These are phyloP conservation scores for Bombus pascuorum DNA, from an alignment of 1,140 invertebrate genomes.

Conservation along the genomic window DNA sequence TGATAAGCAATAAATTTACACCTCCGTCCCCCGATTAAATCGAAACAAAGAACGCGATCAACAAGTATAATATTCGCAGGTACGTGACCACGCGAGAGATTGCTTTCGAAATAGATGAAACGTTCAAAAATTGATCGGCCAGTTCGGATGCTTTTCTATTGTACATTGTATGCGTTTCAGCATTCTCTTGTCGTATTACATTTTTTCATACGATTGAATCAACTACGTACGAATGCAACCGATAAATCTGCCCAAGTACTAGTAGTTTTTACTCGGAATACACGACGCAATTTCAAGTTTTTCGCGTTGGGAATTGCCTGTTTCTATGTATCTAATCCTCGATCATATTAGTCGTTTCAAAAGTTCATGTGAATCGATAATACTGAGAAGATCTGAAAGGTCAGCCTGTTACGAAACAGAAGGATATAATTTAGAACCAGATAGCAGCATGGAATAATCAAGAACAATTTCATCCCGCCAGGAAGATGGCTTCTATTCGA, in stretches of 20 bases:
- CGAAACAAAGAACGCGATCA: not conserved
- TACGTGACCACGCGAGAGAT: not conserved
- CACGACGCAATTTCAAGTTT: constrained; percentile 29
- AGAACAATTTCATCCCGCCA: constrained; percentile 9
- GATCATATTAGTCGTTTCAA: not conserved
- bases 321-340: not conserved
- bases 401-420: not conserved
- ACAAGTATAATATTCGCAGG: not conserved
- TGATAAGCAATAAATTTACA: constrained; percentile 33
- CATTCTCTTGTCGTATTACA: not conserved
- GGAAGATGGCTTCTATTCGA: not conserved
- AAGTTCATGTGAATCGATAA: constrained; percentile 45
- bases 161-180: too few relatives aligned
- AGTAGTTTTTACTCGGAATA: not conserved
- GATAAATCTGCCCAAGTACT: too few relatives aligned
- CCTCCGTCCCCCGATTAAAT: not conserved
- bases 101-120: too few relatives aligned
- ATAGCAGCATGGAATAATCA: not conserved
- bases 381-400: not conserved
- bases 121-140: not conserved
- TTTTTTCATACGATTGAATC: too few relatives aligned
- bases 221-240: not conserved
- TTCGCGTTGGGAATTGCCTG: not conserved
- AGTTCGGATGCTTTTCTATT: not conserved
- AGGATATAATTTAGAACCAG: not conserved